phyloP scores from a whole-genome alignment of 2,797 vertebrate species.

The Prionace glauca region DNA sequence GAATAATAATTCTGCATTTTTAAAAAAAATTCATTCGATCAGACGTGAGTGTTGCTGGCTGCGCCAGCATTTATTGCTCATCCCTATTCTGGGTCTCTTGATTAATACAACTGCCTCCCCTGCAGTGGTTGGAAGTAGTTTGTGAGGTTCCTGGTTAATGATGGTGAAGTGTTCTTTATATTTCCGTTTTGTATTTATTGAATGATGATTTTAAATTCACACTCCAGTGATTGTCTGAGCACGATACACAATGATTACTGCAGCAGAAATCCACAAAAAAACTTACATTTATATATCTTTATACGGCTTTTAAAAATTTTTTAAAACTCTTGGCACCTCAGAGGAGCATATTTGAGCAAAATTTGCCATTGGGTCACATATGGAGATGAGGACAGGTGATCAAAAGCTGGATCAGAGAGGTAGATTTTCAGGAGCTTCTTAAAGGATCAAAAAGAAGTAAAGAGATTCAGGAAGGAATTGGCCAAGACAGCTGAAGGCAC shows the following conservation, averaged over 20 bases:
- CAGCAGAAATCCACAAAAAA: not conserved
- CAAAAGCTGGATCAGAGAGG: not conserved
- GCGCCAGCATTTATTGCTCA: too few relatives aligned
- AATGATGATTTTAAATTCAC: not conserved
- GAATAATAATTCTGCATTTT: not conserved
- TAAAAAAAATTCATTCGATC: not conserved
- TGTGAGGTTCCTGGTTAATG: not conserved
- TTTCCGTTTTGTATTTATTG: slow-evolving; percentile 1
- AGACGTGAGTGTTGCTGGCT: too few relatives aligned
- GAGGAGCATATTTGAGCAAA: not conserved
- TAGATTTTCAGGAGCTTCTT: not conserved
- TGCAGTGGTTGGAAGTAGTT: too few relatives aligned
- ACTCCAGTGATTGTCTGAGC: not conserved
- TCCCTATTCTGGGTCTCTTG: too few relatives aligned
- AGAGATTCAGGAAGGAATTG: not conserved
- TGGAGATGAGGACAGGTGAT: not conserved
- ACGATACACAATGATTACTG: not conserved
- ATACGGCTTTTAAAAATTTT: not conserved
- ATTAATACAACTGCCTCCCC: too few relatives aligned
- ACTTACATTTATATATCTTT: not conserved
- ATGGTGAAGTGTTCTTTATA: not conserved
- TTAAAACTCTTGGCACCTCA: not conserved
- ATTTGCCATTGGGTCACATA: not conserved
- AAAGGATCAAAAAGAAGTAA: not conserved
- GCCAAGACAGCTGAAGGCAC: not conserved